A percentile compares a stretch with the other conserved stretches of the same genome.
Conservation (phyloP, 2,888 invertebrate genomes). For the Chrysolina haemoptera region DNA sequence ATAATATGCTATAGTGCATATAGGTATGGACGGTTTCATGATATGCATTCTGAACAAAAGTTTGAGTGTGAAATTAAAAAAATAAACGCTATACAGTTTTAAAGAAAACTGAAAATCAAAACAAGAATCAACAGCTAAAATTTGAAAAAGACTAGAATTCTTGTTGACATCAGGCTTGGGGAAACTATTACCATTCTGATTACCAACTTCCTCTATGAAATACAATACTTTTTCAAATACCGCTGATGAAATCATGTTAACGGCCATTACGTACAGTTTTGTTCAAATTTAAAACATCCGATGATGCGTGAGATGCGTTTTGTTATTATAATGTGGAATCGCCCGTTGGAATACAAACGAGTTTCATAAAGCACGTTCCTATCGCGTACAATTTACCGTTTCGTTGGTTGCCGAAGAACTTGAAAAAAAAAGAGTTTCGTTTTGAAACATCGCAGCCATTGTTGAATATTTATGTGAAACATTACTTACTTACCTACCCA, state of each 20-base stretch:
- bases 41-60: no score
- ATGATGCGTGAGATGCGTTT: slow-evolving; percentile 21
- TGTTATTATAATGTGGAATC: slow-evolving; percentile 14
- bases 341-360: slow-evolving; percentile 6
- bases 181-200: no score
- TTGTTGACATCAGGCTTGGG: no score
- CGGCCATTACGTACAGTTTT: neutral
- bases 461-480: slow-evolving; percentile 21
- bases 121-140: no score
- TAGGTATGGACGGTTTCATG: no score
- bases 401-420: neutral
- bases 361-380: slow-evolving; percentile 14
- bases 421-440: neutral
- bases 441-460: neutral
- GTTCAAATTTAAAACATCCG: slow-evolving; percentile 13
- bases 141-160: no score
- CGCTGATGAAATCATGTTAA: neutral
- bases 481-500: slow-evolving; percentile 2
- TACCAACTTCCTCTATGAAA: neutral
- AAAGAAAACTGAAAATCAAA: no score
- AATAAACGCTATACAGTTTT: no score
- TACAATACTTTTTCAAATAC: neutral
- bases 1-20: no score
- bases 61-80: no score
- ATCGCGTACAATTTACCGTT: slow-evolving; percentile 8